Conservation (phyloP, 2,113 vertebrate species). For the Bostrychus sinensis region DNA sequence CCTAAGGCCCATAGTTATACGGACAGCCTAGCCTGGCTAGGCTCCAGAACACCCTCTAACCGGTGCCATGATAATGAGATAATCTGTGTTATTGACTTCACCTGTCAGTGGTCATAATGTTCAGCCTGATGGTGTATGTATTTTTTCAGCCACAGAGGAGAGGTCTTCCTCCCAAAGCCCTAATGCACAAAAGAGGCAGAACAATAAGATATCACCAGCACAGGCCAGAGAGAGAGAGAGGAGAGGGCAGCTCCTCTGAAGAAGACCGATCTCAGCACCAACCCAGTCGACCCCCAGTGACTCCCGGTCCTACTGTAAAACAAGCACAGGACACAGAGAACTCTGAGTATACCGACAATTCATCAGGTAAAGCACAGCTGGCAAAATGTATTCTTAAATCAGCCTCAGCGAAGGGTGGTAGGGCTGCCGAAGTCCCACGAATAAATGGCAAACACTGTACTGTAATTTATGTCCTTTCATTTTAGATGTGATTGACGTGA, state of each 20-base stretch:
- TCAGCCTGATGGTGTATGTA: neutral
- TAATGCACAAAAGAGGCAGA: neutral
- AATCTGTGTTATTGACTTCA: neutral
- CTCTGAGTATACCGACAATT: slow-evolving; percentile 42
- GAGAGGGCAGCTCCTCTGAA: neutral
- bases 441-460: neutral
- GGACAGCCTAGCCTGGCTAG: no score
- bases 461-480: neutral
- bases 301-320: neutral
- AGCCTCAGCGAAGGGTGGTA: no score
- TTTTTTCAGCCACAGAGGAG: neutral
- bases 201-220: neutral
- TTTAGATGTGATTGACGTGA: slow-evolving; percentile 65
- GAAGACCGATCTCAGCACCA: neutral
- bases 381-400: no score
- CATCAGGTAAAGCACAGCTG: slow-evolving; percentile 36
- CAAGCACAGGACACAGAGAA: neutral
- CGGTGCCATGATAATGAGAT: no score
- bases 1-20: no score
- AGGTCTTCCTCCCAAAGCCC: no score
- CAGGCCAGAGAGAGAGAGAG: neutral
- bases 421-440: no score
- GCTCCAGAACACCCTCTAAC: no score
- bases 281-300: neutral
- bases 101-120: no score